Percentiles rank a stretch among this genome's conserved stretches.
Evolutionary conservation across 2,797 vertebrate species (phyloP).

Genomic region (Cryptoprocta ferox): DNA sequence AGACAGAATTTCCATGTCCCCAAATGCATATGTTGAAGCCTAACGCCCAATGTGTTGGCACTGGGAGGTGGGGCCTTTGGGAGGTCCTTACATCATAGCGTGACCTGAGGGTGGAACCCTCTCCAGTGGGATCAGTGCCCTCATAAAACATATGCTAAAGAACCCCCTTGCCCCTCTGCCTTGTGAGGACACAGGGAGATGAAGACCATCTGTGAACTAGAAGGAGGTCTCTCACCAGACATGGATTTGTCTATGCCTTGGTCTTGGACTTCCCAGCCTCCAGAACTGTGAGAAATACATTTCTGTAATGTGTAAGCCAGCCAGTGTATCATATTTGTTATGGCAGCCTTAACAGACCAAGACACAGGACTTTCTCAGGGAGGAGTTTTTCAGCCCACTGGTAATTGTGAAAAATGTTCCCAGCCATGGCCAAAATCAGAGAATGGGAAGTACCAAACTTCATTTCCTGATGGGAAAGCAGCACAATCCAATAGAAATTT

Average conservation of each 20-base stretch:
- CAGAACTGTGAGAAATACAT: background rate
- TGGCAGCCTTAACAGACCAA: background rate
- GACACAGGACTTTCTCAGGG: background rate
- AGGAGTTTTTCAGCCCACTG: background rate
- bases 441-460: background rate
- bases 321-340: background rate
- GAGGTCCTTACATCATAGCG: background rate
- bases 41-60: background rate
- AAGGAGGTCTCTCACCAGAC: background rate
- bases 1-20: background rate
- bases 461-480: background rate
- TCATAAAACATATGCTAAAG: background rate
- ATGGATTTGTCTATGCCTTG: background rate
- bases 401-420: constrained; percentile 6
- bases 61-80: background rate
- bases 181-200: background rate
- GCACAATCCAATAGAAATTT: background rate
- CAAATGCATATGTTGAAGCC: background rate
- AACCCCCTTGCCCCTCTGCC: background rate
- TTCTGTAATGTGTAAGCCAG: background rate
- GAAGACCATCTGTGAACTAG: background rate
- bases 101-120: background rate
- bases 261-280: background rate
- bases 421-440: constrained; percentile 15
- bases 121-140: background rate